Evolutionary conservation across 2,888 invertebrate species (phyloP).

Genomic region (Xylota segnis): DNA sequence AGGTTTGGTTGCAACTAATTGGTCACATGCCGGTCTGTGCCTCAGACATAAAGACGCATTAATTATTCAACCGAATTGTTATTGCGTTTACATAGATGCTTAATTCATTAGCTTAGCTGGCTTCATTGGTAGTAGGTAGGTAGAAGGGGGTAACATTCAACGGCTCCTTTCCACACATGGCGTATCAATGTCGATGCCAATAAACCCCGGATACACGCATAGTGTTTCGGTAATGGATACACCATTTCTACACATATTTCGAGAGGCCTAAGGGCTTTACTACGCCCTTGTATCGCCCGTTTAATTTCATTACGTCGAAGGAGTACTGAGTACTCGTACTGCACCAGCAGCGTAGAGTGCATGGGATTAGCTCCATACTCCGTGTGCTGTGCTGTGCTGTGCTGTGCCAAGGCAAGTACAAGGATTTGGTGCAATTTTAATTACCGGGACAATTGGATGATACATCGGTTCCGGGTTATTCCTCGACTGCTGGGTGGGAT

Average conservation of each 20-base stretch:
- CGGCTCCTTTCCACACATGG: slow-evolving; percentile 59
- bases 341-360: too few species aligned
- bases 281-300: slow-evolving; percentile 40
- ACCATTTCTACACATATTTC: slow-evolving; percentile 1
- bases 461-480: slow-evolving; percentile 66
- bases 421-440: slow-evolving; percentile 73
- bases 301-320: slow-evolving; percentile 71
- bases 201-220: slow-evolving; percentile 54
- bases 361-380: slow-evolving; percentile 27
- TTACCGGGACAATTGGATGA: slow-evolving; percentile 70
- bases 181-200: slow-evolving; percentile 70
- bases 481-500: background rate
- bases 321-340: slow-evolving; percentile 69
- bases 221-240: slow-evolving; percentile 63
- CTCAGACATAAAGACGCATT: slow-evolving; percentile 67
- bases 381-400: background rate
- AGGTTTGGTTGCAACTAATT: slow-evolving; percentile 51
- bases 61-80: slow-evolving; percentile 73
- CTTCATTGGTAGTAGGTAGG: slow-evolving; percentile 11
- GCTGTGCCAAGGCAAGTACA: slow-evolving; percentile 45
- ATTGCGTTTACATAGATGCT: slow-evolving; percentile 75
- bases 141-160: background rate
- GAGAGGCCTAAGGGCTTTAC: slow-evolving; percentile 37
- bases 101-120: slow-evolving; percentile 70
- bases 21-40: slow-evolving; percentile 70